A percentile compares a stretch with the other conserved stretches of the same genome.
Evolutionary conservation across 2,113 vertebrate genomes (phyloP).

Genomic region (Macheiramphus alcinus): DNA sequence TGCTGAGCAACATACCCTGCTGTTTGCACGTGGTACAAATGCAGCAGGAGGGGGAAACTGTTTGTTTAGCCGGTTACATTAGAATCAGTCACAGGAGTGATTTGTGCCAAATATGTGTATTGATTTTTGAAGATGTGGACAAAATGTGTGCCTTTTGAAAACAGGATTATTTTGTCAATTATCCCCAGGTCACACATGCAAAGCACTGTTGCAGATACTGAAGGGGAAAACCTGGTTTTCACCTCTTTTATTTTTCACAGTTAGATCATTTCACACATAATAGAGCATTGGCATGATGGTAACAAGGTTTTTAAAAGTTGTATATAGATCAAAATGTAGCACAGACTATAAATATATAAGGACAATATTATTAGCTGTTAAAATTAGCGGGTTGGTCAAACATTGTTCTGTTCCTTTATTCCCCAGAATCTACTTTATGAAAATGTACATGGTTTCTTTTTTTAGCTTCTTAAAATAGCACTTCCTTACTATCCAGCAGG

Average conservation of each 20-base stretch:
- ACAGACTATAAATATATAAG: not conserved
- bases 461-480: not conserved
- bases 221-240: not conserved
- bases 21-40: not conserved
- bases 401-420: not conserved
- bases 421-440: not conserved
- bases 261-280: not conserved
- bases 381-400: not conserved
- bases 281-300: not conserved
- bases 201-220: not conserved
- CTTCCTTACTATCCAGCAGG: not conserved
- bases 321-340: not conserved
- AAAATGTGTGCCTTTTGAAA: not conserved
- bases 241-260: not conserved
- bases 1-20: not conserved
- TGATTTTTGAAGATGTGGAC: not conserved
- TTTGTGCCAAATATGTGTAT: not conserved
- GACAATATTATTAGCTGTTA: not conserved
- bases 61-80: not conserved
- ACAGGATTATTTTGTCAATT: not conserved
- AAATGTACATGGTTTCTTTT: not conserved
- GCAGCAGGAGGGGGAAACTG: not conserved
- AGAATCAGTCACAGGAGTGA: not conserved
- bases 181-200: not conserved
- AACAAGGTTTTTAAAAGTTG: not conserved